A percentile compares a stretch with the other conserved stretches of the same genome.
Evolutionary conservation across 2,113 vertebrate genomes (phyloP).

Genomic region (Carettochelys insculpta): DNA sequence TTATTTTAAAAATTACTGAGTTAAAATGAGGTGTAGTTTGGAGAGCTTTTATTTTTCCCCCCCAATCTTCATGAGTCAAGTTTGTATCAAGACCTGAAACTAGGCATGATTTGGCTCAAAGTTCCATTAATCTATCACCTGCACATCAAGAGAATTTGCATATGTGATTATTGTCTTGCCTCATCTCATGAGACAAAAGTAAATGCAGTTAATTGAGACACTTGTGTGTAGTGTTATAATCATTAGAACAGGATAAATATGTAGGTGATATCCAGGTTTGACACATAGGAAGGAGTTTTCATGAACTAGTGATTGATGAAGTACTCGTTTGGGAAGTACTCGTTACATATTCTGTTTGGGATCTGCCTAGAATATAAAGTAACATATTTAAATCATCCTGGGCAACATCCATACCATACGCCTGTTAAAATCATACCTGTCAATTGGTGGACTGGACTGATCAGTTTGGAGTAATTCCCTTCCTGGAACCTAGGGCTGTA

Average conservation of each 20-base stretch:
- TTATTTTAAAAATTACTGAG: too few relatives aligned
- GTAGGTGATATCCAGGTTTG: neutral
- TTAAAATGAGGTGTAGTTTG: neutral
- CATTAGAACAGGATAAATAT: neutral
- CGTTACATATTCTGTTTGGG: neutral
- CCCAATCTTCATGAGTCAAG: neutral
- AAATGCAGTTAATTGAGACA: neutral
- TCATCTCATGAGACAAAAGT: neutral
- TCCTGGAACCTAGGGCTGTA: neutral
- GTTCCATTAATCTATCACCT: neutral
- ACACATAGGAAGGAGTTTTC: neutral
- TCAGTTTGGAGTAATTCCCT: neutral
- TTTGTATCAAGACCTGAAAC: neutral
- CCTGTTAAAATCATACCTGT: neutral
- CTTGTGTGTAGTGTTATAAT: neutral
- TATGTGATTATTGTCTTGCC: fast-evolving
- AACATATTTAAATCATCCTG: neutral
- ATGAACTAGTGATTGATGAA: neutral
- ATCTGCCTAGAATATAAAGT: neutral
- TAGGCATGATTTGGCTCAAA: neutral
- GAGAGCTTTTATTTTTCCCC: too few relatives aligned
- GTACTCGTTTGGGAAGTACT: too few relatives aligned
- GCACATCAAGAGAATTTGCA: neutral
- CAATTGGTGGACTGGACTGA: neutral
- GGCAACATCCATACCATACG: neutral